Evolutionary conservation across 2,113 vertebrate genomes (phyloP).

Genomic region (Zootoca vivipara): DNA sequence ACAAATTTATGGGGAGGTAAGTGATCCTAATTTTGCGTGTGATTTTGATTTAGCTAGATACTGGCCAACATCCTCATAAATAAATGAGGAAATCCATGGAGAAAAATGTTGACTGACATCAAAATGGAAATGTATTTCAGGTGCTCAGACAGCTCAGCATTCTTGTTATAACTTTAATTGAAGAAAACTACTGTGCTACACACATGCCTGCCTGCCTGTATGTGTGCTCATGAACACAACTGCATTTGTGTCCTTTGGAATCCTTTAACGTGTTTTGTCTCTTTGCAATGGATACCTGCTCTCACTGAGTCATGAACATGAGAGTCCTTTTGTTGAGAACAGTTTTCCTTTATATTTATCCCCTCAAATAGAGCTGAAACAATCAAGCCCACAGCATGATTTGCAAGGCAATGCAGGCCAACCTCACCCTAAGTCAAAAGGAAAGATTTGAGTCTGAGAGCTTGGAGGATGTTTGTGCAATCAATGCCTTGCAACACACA

Average conservation of each 20-base stretch:
- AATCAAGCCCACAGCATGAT: fast-evolving
- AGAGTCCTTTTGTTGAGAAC: slow-evolving; percentile 26
- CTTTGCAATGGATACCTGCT: slow-evolving; percentile 14
- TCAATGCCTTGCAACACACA: background rate
- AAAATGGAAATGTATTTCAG: too few species aligned
- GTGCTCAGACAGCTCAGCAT: too few species aligned
- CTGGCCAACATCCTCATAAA: too few species aligned
- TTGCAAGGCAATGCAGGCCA: background rate
- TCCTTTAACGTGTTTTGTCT: background rate
- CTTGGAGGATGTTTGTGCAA: background rate
- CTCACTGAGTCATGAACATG: slow-evolving; percentile 36
- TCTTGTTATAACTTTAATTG: too few species aligned
- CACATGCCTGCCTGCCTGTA: too few species aligned
- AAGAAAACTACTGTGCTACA: too few species aligned
- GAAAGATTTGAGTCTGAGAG: background rate
- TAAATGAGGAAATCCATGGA: too few species aligned
- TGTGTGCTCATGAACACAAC: too few species aligned
- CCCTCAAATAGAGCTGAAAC: slow-evolving; percentile 4
- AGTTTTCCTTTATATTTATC: slow-evolving; percentile 2
- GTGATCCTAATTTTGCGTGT: too few species aligned
- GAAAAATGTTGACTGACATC: too few species aligned
- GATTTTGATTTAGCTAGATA: too few species aligned
- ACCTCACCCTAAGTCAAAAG: slow-evolving; percentile 3
- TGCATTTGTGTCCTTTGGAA: background rate
- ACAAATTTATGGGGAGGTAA: too few species aligned